Evolutionary conservation across 2,113 vertebrate species (phyloP).

Genomic region (Cephalopterus ornatus): DNA sequence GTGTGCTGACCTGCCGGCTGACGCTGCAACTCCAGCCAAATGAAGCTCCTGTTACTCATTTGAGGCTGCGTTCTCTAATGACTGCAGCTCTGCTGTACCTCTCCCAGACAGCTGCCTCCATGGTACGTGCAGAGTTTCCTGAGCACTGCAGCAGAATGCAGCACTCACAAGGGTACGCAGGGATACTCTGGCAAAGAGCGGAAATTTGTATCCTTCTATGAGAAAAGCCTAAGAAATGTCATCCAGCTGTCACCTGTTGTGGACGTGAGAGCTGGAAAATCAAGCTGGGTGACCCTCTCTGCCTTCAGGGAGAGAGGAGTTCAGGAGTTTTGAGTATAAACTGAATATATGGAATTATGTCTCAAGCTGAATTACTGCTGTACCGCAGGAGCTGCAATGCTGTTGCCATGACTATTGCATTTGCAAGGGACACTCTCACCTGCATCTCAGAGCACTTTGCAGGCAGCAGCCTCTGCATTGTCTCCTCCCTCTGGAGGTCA

Average conservation of each 20-base stretch:
- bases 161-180: not conserved
- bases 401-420: not conserved
- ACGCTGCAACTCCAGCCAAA: not conserved
- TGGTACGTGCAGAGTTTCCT: accelerated
- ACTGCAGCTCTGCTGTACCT: accelerated
- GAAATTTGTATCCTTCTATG: not conserved
- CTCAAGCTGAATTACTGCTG: not conserved
- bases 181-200: not conserved
- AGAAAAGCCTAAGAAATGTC: not conserved
- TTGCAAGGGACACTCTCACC: not conserved
- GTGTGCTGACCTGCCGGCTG: not conserved
- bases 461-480: not conserved
- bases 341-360: accelerated
- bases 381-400: not conserved
- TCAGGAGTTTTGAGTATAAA: not conserved
- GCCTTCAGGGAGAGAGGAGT: not conserved
- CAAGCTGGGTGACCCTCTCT: not conserved
- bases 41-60: not conserved
- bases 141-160: not conserved
- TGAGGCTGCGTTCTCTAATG: not conserved
- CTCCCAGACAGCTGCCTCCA: not conserved
- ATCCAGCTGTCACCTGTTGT: not conserved
- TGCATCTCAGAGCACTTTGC: not conserved
- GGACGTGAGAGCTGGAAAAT: not conserved
- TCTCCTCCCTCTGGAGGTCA: not conserved